phyloP scores from a whole-genome alignment of 2,888 invertebrate genomes.

The Steinernema scapterisci region DNA sequence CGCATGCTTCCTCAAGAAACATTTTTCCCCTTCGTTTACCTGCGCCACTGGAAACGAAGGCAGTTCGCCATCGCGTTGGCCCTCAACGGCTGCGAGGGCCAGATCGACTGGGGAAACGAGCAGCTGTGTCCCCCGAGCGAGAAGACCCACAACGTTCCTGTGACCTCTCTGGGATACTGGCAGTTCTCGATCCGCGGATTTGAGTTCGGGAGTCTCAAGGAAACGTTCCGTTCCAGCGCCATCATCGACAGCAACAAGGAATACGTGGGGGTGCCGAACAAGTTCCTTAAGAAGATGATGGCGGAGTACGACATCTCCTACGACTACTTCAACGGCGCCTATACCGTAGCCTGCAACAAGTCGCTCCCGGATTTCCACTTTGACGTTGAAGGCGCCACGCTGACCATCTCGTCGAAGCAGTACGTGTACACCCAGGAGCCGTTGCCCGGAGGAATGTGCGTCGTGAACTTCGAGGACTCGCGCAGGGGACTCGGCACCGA shows the following conservation, averaged over 20 bases:
- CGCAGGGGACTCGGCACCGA: background rate
- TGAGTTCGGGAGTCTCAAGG: slow-evolving; percentile 1
- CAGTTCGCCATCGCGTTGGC: slow-evolving; percentile 25
- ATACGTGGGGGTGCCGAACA: slow-evolving; percentile 5
- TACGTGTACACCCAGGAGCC: background rate
- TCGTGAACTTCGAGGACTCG: slow-evolving; percentile 17
- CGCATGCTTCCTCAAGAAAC: background rate
- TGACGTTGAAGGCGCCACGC: background rate
- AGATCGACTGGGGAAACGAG: slow-evolving; percentile 19
- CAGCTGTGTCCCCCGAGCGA: background rate
- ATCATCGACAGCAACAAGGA: slow-evolving; percentile 12
- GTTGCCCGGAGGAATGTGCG: background rate
- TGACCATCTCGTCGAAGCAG: background rate
- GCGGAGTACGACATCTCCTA: background rate
- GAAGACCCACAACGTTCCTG: background rate
- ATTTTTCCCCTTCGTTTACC: background rate
- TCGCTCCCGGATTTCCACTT: slow-evolving; percentile 3
- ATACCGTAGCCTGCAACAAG: slow-evolving; percentile 1
- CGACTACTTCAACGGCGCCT: slow-evolving; percentile 5
- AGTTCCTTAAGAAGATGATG: background rate
- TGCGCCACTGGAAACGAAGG: background rate
- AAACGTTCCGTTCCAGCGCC: background rate
- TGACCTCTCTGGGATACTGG: slow-evolving; percentile 6
- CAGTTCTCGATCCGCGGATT: slow-evolving; percentile 3
- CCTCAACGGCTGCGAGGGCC: slow-evolving; percentile 23